Conservation (phyloP, 1,140 invertebrate species). For the Ostrea denselamellosa region DNA sequence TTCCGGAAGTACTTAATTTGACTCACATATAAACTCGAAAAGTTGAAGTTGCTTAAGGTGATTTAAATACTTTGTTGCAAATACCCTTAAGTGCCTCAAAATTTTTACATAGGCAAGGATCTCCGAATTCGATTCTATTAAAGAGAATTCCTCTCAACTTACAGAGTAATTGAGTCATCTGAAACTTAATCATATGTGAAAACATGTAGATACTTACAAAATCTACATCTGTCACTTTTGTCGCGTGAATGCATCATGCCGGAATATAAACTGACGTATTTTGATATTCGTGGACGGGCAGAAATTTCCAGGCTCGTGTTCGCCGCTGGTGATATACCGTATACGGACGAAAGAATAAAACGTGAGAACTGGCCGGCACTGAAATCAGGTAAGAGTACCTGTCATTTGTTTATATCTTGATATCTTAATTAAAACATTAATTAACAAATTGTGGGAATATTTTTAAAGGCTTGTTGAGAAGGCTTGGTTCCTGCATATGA, state of each 20-base stretch:
- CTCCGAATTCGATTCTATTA: background rate
- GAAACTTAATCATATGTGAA: background rate
- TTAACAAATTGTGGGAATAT: no score
- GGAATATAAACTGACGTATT: conserved; percentile 71
- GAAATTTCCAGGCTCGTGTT: conserved; percentile 72
- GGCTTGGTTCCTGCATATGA: no score
- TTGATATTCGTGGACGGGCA: conserved; percentile 68
- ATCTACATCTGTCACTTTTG: background rate
- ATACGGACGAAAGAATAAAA: conserved; percentile 69
- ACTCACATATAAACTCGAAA: background rate
- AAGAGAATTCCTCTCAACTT: background rate
- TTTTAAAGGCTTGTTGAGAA: no score
- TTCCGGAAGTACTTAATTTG: background rate
- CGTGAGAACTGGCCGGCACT: conserved; percentile 66
- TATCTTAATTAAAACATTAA: background rate
- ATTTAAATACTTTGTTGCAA: background rate
- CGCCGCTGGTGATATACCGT: conserved; percentile 63
- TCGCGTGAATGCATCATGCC: conserved; percentile 54
- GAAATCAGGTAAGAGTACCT: conserved; percentile 65
- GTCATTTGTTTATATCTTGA: background rate
- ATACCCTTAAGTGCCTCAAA: background rate
- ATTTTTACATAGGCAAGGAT: background rate
- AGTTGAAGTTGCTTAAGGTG: background rate
- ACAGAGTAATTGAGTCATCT: background rate
- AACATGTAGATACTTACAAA: background rate